These are phyloP conservation scores for Sibirionetta formosa DNA, from an alignment of 2,797 vertebrate species.

Conservation along the genomic window DNA sequence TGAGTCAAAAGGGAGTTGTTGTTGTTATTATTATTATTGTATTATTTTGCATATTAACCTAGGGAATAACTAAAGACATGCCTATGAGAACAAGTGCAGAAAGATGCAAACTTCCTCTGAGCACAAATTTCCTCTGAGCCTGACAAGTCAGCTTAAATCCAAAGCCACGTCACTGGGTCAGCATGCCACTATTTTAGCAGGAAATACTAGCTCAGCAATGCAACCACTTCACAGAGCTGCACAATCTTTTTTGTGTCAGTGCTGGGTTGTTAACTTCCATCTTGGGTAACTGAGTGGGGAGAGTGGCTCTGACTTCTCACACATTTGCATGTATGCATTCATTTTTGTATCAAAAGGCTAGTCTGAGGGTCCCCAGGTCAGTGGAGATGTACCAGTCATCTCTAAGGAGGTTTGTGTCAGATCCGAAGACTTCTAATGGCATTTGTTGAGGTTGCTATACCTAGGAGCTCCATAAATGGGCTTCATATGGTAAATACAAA, in stretches of 20 bases:
- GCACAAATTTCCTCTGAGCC: not conserved
- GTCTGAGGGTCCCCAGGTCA: not conserved
- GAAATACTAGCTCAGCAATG: not conserved
- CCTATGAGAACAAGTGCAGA: not conserved
- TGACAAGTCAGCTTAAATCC: not conserved
- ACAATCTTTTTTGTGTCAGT: not conserved
- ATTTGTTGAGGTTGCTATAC: not conserved
- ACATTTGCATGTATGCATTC: not conserved
- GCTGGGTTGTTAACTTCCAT: not conserved
- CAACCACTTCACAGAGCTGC: not conserved
- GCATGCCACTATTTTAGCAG: not conserved
- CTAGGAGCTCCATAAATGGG: not conserved
- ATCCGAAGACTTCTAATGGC: not conserved
- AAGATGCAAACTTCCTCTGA: not conserved
- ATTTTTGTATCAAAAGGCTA: not conserved
- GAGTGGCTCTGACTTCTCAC: not conserved
- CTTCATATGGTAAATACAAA: not conserved
- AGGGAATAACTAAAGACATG: not conserved
- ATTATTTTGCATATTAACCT: not conserved
- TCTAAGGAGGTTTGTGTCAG: not conserved
- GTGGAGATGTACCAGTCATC: not conserved
- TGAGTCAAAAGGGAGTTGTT: not conserved
- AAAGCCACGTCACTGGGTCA: not conserved
- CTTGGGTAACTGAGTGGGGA: not conserved
- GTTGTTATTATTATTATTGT: not conserved